Base-by-base conservation (phyloP, 2,888 invertebrate species). In the Scaptomyza reducta region DNA sequence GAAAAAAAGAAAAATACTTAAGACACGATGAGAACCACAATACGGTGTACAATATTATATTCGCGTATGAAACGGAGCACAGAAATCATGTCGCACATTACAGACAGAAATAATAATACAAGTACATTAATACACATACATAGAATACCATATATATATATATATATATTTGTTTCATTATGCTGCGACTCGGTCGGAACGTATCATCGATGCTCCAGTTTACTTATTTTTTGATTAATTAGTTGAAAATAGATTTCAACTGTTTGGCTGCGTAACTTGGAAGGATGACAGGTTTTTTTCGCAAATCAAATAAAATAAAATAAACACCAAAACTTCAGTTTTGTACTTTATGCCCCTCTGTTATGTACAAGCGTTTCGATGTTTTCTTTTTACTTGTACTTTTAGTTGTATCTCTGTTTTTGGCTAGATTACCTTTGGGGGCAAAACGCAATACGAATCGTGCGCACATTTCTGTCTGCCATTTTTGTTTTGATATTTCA, bases 141-240 rank as follows among this genome's bases (percentile, higher is more conserved):
- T 49, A 49, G 33, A 49, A 49, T 49, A 47, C 31, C 42, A n/a
- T 51, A 18, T 44, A 51, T 33, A 56, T 31, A 25, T 41, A 38
- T 49, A 31, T 44, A 44, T 18, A 56, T 49, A 29, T 62, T 7
- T 44, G 16, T 44, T 47, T 11, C 47, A 9, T 47, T 47, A 59
- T 50, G 59, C 56, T 65, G 46, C 54, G 65, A 61, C 63, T 67
- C 64, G 38, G 2, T 66, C 70, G 67, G 71, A 51, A 65, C 77
- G 68, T 77, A 73, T 77, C 72, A 72, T 83, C 78, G 75, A 82
- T 79, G 87, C 87, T 83, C 85, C 85, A 88, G 84, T 78, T 88
- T 83, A 74, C 87, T 86, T 88, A 88, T 85, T 85, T 74, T 68
- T 85, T 85, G 84, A 85, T 85, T 85, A 88, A 85, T 85, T 88